Percentiles rank a stretch among this genome's conserved stretches.
Evolutionary conservation across 2,888 invertebrate genomes (phyloP).

Genomic region (Hartigia nigra): DNA sequence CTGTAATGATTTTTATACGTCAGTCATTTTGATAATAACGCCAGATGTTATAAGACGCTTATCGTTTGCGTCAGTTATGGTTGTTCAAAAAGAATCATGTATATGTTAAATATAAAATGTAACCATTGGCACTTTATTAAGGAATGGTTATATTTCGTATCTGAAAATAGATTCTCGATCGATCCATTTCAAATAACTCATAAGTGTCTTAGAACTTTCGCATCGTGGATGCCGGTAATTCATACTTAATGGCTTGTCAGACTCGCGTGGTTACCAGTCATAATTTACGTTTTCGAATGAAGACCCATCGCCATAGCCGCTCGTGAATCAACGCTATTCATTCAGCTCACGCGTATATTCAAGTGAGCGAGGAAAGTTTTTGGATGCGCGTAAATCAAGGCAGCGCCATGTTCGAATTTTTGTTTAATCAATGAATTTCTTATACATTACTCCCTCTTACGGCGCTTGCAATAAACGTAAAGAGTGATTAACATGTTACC

Average conservation of each 20-base stretch:
- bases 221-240: neutral
- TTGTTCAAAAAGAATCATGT: neutral
- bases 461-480: neutral
- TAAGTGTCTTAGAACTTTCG: neutral
- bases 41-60: neutral
- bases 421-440: neutral
- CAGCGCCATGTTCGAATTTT: neutral
- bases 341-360: constrained; percentile 17
- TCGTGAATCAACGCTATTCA: constrained; percentile 26
- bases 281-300: constrained; percentile 5
- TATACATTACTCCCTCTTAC: neutral
- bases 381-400: neutral
- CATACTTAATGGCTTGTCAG: neutral
- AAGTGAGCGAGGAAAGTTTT: neutral
- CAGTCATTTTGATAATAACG: neutral
- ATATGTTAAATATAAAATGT: neutral
- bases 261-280: neutral
- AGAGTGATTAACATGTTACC: neutral
- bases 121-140: neutral
- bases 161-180: neutral
- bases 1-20: neutral
- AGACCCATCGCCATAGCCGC: constrained; percentile 7
- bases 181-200: neutral
- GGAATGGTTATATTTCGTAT: neutral
- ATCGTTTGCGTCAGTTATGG: neutral